Percentiles rank a stretch among this genome's conserved stretches.
Conservation (phyloP, 2,797 vertebrate genomes). For the Philypnodon macrostomus region DNA sequence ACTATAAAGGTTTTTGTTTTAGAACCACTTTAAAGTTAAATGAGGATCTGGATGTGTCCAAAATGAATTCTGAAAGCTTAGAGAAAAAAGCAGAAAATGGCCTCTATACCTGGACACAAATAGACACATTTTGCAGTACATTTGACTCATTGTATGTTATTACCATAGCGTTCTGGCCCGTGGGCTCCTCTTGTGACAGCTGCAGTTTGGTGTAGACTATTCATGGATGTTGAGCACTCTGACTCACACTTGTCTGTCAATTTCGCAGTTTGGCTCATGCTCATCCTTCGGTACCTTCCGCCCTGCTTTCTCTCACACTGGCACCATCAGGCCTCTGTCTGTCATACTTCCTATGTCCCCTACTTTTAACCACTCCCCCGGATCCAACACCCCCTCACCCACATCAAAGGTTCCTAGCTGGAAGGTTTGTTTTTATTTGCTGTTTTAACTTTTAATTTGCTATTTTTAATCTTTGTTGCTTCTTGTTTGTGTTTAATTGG, state of each 20-base stretch:
- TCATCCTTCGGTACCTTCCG: constrained; percentile 97
- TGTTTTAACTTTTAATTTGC: constrained; percentile 52
- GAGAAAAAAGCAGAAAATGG: too few species aligned
- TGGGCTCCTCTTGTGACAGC: constrained; percentile 32
- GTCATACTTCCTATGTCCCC: constrained; percentile 85
- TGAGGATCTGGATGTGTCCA: too few species aligned
- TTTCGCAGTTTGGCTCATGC: constrained; percentile 91
- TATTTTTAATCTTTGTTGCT: constrained; percentile 47
- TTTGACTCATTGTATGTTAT: constrained; percentile 38
- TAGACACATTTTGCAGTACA: constrained; percentile 15
- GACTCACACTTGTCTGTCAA: constrained; percentile 76
- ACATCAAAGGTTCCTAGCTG: constrained; percentile 98
- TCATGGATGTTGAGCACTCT: constrained; percentile 49
- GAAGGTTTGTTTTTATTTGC: constrained; percentile 99
- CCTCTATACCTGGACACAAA: constrained; percentile 21
- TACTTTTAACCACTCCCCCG: constrained; percentile 97
- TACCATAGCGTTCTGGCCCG: too few species aligned
- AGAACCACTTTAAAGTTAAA: too few species aligned
- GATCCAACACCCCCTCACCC: constrained; percentile 94
- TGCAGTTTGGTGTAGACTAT: constrained; percentile 30
- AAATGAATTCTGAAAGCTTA: constrained; percentile 1
- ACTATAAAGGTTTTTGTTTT: too few species aligned
- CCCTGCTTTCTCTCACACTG: constrained; percentile 93
- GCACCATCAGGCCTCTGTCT: constrained; percentile 92
- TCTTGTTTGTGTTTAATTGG: constrained; percentile 51